These are phyloP conservation scores for Lepeophtheirus nordmannii DNA, from an alignment of 2,888 invertebrate genomes.

Conservation along the genomic window DNA sequence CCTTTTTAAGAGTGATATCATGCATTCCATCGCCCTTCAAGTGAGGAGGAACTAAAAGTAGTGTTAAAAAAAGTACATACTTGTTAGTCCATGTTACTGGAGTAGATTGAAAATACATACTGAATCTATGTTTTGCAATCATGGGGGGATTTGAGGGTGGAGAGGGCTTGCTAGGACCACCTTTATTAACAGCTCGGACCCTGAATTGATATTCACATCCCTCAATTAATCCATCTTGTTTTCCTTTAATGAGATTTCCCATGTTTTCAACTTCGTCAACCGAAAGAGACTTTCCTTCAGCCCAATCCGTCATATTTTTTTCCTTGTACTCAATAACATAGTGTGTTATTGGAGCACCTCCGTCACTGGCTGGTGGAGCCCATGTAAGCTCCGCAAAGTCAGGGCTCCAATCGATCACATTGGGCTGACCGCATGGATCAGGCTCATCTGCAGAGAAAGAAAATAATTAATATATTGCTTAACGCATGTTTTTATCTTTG, in stretches of 20 bases:
- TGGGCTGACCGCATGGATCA: constrained; percentile 39
- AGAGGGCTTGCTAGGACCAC: constrained; percentile 85
- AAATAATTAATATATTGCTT: background rate
- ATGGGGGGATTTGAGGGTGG: constrained; percentile 80
- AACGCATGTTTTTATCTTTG: background rate
- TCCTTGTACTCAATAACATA: constrained; percentile 37
- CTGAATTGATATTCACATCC: constrained; percentile 86
- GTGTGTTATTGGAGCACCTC: constrained; percentile 40
- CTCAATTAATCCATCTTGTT: constrained; percentile 76
- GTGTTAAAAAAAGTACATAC: background rate
- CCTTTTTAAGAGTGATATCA: constrained; percentile 39
- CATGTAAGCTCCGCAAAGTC: constrained; percentile 37
- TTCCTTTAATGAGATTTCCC: constrained; percentile 54
- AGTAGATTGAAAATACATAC: constrained; percentile 36
- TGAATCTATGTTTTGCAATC: constrained; percentile 81
- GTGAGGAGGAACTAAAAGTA: constrained; percentile 40
- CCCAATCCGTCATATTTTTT: constrained; percentile 34
- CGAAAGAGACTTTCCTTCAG: constrained; percentile 33
- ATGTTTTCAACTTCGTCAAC: constrained; percentile 53
- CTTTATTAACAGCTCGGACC: constrained; percentile 80
- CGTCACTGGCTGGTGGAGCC: constrained; percentile 36
- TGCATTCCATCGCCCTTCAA: constrained; percentile 39
- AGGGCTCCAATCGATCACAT: constrained; percentile 37
- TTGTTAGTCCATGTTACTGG: background rate
- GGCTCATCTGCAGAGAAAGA: constrained; percentile 33